Conservation (phyloP, 2,113 vertebrate species). For the Caloenas nicobarica region DNA sequence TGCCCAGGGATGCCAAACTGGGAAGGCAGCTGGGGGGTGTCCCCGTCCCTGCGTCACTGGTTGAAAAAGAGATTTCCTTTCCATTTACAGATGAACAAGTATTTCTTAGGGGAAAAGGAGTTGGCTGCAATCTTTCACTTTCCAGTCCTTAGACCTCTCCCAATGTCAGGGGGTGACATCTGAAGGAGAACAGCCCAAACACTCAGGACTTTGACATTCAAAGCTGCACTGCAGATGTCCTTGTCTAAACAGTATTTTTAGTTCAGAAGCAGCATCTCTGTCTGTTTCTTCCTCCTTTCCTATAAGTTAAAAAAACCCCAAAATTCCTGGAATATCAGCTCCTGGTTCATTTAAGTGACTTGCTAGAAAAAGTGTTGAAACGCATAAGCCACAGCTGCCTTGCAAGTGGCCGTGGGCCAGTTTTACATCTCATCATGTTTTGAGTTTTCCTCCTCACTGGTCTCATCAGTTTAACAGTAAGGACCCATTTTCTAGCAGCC, state of each 20-base stretch:
- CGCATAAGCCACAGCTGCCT: background rate
- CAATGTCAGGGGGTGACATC: background rate
- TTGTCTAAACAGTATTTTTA: constrained; percentile 40
- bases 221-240: constrained; percentile 4
- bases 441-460: background rate
- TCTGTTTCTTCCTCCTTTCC: constrained; percentile 26
- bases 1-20: background rate
- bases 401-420: background rate
- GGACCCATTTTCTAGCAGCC: background rate
- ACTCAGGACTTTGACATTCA: background rate
- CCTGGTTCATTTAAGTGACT: background rate
- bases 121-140: background rate
- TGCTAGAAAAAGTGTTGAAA: background rate
- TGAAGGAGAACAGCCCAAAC: background rate
- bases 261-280: background rate
- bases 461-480: background rate
- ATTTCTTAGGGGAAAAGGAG: background rate
- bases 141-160: background rate
- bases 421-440: background rate
- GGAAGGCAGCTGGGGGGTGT: background rate
- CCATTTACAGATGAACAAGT: background rate
- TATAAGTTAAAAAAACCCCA: background rate
- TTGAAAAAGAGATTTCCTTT: background rate
- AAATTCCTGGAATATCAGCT: constrained; percentile 38
- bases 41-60: fast-evolving